Base-by-base conservation (phyloP, 2,888 invertebrate genomes). In the Furcula furcula region DNA sequence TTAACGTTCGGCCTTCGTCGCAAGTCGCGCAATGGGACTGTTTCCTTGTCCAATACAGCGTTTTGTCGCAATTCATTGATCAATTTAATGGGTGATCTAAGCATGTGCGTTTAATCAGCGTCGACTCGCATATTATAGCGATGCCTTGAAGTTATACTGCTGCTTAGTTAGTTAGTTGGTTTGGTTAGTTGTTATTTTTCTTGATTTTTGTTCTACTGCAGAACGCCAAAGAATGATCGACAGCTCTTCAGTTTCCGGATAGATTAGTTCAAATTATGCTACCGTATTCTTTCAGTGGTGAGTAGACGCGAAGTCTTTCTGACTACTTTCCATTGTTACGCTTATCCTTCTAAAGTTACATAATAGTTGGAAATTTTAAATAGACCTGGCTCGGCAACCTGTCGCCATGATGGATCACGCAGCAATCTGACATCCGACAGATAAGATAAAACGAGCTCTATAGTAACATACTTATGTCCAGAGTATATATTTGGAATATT, bases 341-440 rank as follows among this genome's bases (percentile, higher is more conserved):
- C 2, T 28, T 9, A 2, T 18, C 28, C 11, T 10, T 25, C 12
- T 7, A 4, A 26, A 21, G 16, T 49, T 39, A 39, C 28, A 21
- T 52, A 53, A 49, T 10, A 23, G 6, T 30, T 30, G 27, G 23
- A 47, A 53, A 25, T 23, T 37, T 28, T 20, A 20, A 19, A 25
- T 29, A 39, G 38, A 18, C 18, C 16, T 16, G 33, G 36, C 40
- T 43, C 30, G 28, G 30, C 21, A 18, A 32, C 30, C 34, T 45
- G 49, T 53, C 54, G 38, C 26, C 7, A 7, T 42, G 56, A 53
- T 44, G 30, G 40, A 53, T 52, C 32, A 14, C 27, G 26, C 32
- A 23, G 18, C 40, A 40, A 55, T 35, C 47, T 47, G 26, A 22
- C 55, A 49, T 44, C 41, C 30, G 1, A 4, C 2, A 18, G 53